phyloP scores from a whole-genome alignment of 2,888 invertebrate genomes.

The Ceratothoa steindachneri region DNA sequence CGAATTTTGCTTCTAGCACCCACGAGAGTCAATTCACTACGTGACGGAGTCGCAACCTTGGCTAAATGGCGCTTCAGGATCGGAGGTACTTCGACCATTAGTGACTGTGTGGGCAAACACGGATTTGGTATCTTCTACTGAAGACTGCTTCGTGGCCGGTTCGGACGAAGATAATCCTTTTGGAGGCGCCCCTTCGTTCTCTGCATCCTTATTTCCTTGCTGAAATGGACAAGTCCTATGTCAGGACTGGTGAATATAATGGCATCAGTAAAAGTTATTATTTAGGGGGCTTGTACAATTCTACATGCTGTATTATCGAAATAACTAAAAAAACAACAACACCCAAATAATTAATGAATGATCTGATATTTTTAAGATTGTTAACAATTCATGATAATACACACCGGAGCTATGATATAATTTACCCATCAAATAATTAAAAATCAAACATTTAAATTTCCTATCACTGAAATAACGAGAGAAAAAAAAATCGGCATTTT shows the following conservation, averaged over 20 bases:
- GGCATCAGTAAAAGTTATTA: neutral
- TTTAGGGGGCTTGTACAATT: too few species aligned
- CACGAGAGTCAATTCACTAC: neutral
- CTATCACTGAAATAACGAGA: too few species aligned
- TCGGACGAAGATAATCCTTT: neutral
- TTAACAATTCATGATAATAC: too few species aligned
- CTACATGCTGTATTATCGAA: too few species aligned
- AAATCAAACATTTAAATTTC: too few species aligned
- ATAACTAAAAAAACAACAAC: too few species aligned
- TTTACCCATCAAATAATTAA: too few species aligned
- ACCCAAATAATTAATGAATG: too few species aligned
- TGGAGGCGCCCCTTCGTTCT: constrained; percentile 55
- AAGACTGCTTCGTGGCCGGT: neutral
- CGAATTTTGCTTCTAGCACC: neutral
- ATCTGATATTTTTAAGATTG: too few species aligned
- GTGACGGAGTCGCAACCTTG: neutral
- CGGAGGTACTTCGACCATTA: neutral
- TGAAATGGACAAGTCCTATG: constrained; percentile 48
- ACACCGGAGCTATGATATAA: too few species aligned
- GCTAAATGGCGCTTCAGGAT: neutral
- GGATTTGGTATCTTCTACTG: neutral
- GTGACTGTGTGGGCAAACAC: neutral
- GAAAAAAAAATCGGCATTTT: too few species aligned
- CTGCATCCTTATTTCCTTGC: constrained; percentile 62
- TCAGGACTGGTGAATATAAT: neutral